Evolutionary conservation across 2,113 vertebrate genomes (phyloP).

Genomic region (Hippocampus comes): DNA sequence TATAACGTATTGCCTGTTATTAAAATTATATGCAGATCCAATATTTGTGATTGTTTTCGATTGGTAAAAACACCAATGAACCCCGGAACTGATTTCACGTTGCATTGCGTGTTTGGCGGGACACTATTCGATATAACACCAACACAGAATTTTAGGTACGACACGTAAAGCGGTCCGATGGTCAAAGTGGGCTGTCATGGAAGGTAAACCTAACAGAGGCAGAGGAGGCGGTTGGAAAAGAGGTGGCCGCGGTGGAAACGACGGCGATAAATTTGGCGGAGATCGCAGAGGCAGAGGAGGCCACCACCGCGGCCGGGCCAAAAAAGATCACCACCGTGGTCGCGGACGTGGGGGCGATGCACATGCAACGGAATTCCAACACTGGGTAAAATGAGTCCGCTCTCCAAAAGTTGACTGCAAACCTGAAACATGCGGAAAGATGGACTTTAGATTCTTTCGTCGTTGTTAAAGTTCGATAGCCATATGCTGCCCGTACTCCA

Average conservation of each 20-base stretch:
- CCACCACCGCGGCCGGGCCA: slow-evolving; percentile 58
- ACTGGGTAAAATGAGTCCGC: slow-evolving; percentile 43
- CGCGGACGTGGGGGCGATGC: slow-evolving; percentile 52
- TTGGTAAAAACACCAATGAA: background rate
- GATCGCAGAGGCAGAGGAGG: slow-evolving; percentile 66
- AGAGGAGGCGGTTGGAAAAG: slow-evolving; percentile 63
- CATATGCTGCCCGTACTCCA: no score
- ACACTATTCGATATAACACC: slow-evolving; percentile 49
- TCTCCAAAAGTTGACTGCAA: background rate
- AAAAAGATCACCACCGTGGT: slow-evolving; percentile 66
- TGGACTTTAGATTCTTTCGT: no score
- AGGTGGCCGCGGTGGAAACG: slow-evolving; percentile 51
- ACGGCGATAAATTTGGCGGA: slow-evolving; percentile 31
- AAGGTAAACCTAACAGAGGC: slow-evolving; percentile 46
- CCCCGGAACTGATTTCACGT: slow-evolving; percentile 29
- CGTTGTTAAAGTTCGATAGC: no score
- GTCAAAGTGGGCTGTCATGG: slow-evolving; percentile 48
- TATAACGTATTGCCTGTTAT: background rate
- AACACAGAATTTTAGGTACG: background rate
- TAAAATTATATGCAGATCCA: background rate
- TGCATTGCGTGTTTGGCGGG: background rate
- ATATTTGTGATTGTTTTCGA: background rate
- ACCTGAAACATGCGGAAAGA: no score
- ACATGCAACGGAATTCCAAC: slow-evolving; percentile 11
- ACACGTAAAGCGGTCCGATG: slow-evolving; percentile 26